Evolutionary conservation across 2,888 invertebrate species (phyloP).

Genomic region (Chrysolina haemoptera): DNA sequence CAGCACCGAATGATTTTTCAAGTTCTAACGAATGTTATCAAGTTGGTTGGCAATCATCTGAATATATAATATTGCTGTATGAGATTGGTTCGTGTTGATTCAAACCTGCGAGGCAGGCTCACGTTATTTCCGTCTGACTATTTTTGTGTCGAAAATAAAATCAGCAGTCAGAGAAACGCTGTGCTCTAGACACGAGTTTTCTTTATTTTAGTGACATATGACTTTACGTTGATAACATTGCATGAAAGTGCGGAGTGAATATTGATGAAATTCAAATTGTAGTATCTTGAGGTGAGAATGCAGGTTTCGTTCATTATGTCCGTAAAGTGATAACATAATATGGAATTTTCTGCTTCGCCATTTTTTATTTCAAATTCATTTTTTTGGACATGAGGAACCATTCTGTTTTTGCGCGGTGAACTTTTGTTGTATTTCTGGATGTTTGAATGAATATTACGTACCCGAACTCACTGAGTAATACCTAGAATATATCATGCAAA

Average conservation of each 20-base stretch:
- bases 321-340: too few relatives aligned
- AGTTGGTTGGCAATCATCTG: neutral
- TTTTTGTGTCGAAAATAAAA: conserved; percentile 63
- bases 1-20: neutral
- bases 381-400: too few relatives aligned
- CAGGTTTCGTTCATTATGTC: neutral
- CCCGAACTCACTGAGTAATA: too few relatives aligned
- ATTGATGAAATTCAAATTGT: neutral
- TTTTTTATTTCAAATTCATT: too few relatives aligned
- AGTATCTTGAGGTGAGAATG: neutral
- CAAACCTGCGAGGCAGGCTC: conserved; percentile 58
- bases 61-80: conserved; percentile 9
- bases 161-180: conserved; percentile 57
- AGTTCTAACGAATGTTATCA: neutral
- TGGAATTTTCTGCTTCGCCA: too few relatives aligned
- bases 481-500: too few relatives aligned
- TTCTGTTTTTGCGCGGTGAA: too few relatives aligned
- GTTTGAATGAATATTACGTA: too few relatives aligned
- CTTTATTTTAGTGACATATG: conserved; percentile 17
- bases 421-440: too few relatives aligned
- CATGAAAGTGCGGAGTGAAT: neutral
- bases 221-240: neutral
- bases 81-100: conserved; percentile 46
- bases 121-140: conserved; percentile 62
- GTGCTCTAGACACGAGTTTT: conserved; percentile 36